Base-by-base conservation (phyloP, 2,113 vertebrate genomes). In the Nycticebus coucang region DNA sequence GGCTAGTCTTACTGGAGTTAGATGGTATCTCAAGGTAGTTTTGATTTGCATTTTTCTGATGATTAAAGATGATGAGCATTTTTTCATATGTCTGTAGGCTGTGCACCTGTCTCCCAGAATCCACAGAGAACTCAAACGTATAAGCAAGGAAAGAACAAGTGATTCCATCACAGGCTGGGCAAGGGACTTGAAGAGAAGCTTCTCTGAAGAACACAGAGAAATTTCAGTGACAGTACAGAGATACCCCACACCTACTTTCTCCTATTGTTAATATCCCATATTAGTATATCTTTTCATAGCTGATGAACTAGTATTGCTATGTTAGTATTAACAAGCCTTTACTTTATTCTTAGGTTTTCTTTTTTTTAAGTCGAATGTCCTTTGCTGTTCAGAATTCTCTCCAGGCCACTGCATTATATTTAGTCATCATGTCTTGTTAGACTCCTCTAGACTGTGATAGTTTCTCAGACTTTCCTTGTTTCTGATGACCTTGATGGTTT, bases 341-440 rank as follows among this genome's bases (percentile, higher is more conserved):
- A 92, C 66, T 41, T 72, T 45, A 72, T 87, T 95, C 24, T 90
- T 53, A 64, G 26, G 13, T 18, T 60, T 92, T 95, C 21, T 37
- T 22, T 79, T 22, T 79, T 83, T 94, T n/a, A 86, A 89, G 18
- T 26, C 8, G 74, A 68, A 71, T 86, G 14, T 68, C 22, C 26
- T 81, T 96, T 88, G 89, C 55, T 86, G 57, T 89, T 82, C 30
- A 81, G 30, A 21, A 78, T 72, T 72, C 50, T 72, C 50, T n/a
- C n/a, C n/a, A 69, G 35, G 55, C 50, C 35, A 87, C 35, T 15
- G 45, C 17, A 78, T 71, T 79, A 18, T 10, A 69, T 53, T 60
- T 75, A 69, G 57, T 95, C 69, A 41, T 72, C 8, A 22, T n/a
- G 72, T 96, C 45, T 95, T 10, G 4, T 79, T 18, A 30, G 26